Evolutionary conservation across 1,140 invertebrate species (phyloP).

Genomic region (Aphaenogaster ashmeadi): DNA sequence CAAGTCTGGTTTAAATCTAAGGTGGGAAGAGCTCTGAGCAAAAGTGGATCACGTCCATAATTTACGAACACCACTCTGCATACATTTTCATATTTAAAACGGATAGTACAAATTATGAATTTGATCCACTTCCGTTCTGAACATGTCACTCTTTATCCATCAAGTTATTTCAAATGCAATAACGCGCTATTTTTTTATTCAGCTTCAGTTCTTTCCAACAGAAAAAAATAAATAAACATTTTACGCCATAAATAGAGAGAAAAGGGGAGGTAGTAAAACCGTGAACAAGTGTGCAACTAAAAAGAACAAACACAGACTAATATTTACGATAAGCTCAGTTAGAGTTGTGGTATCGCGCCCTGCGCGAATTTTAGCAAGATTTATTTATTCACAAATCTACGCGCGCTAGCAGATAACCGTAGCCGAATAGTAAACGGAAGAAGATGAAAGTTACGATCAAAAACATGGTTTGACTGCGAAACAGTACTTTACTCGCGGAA

Average conservation of each 20-base stretch:
- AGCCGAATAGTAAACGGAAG: conserved; percentile 15
- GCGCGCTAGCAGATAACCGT: conserved; percentile 23
- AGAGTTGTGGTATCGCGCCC: conserved; percentile 3
- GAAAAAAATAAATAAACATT: neutral
- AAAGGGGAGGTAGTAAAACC: neutral
- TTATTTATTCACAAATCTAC: conserved; percentile 46
- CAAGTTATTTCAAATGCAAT: neutral
- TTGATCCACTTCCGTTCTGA: conserved; percentile 1
- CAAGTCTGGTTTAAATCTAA: conserved; percentile 49
- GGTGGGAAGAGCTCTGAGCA: neutral
- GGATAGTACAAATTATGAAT: conserved; percentile 11
- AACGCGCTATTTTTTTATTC: neutral
- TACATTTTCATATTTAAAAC: conserved; percentile 36
- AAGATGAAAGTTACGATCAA: conserved; percentile 38
- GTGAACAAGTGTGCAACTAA: neutral
- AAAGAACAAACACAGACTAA: conserved; percentile 23
- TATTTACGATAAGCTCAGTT: conserved; percentile 19
- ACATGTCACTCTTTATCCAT: neutral
- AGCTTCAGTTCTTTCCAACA: neutral
- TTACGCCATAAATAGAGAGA: neutral
- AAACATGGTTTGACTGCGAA: conserved; percentile 48
- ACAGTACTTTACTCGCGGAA: conserved; percentile 10
- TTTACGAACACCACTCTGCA: conserved; percentile 25
- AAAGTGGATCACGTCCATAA: conserved; percentile 48
- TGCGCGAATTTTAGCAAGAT: conserved; percentile 24